Conservation (phyloP, 2,113 vertebrate genomes). For the Burhinus bistriatus region DNA sequence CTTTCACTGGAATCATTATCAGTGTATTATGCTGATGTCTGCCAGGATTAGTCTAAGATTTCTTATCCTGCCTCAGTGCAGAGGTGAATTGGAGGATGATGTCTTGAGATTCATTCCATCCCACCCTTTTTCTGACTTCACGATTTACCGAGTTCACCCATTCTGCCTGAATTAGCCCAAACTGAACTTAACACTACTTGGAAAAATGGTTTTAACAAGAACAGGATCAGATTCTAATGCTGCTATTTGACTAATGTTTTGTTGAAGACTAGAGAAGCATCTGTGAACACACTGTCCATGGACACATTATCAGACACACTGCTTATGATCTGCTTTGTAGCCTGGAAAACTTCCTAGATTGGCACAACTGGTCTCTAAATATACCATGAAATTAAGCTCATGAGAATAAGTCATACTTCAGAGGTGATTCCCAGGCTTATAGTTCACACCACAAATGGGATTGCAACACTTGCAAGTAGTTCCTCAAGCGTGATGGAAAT, state of each 20-base stretch:
- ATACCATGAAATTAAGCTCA: neutral
- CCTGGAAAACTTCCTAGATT: neutral
- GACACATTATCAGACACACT: neutral
- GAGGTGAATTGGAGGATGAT: neutral
- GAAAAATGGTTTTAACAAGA: neutral
- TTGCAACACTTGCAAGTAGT: neutral
- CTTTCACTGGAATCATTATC: neutral
- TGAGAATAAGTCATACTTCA: neutral
- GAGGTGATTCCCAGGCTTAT: neutral
- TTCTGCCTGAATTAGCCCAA: neutral
- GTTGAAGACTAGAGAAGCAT: neutral
- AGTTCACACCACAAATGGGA: neutral
- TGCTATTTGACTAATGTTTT: neutral
- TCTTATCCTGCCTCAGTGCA: neutral
- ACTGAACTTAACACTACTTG: neutral
- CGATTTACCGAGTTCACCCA: neutral
- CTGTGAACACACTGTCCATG: neutral
- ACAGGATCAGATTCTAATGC: neutral
- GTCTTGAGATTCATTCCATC: neutral
- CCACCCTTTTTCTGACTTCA: neutral
- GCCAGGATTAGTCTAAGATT: neutral
- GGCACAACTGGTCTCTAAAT: neutral
- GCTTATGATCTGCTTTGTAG: neutral
- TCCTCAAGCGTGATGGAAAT: neutral
- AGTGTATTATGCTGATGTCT: neutral